Base-by-base conservation (phyloP, 23 tunicate species). In the Halocynthia roretzi region DNA sequence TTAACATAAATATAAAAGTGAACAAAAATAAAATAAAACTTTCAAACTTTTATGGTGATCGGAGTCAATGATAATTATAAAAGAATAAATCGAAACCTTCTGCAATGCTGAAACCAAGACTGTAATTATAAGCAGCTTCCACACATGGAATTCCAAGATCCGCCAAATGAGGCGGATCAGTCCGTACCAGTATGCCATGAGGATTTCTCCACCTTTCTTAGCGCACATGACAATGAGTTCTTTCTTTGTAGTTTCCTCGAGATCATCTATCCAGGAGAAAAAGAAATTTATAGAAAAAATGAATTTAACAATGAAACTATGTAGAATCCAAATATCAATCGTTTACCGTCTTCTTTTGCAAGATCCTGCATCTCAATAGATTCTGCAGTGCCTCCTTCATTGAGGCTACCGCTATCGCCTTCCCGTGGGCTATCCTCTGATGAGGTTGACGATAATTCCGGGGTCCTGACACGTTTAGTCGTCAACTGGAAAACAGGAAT, bases 51-150 rank as follows among this genome's bases (percentile, higher is more conserved):
- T 31, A 31, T 31, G 44, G 44, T 31, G 44, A 31, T 31, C 44
- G 44, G 4, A 31, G 44, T 31, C 64, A 58, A 58, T 14, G 64
- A 14, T 58, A n/a, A 58, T n/a, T 0, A 58, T 58, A 15, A 1
- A 2, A 8, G 10, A 23, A 5, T 23, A 10, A 60, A 17, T 22
- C 19, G 49, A 44, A 52, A 90, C 97, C 90, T 85, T 62, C 60
- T 85, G 74, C 50, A 83, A 84, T 7, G 97, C 90, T n/a, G 90
- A 83, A 12, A 60, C 83, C 56, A 85, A 77, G 8, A 85, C 97
- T 49, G 97, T 81, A 20, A 90, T 65, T 31, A 77, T 79, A 52
- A 90, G 83, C 10, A 90, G 67, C 52, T 80, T 54, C 90, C 90
- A 90, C 22, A 77, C 51, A 60, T 90, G 97, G 70, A 90, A 90